Evolutionary conservation across 2,113 vertebrate genomes (phyloP).

Genomic region (western clawed frog (Xenopus tropicalis)): UCB_Xtro_10.0 CM004446.2:71166001-71166500

Average conservation of each 20-base stretch:
- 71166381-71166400: too few relatives aligned
- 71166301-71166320: background rate
- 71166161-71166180: conserved; percentile 44
- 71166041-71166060: conserved; percentile 40
- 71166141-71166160: conserved; percentile 43
- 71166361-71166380: too few relatives aligned
- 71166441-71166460: too few relatives aligned
- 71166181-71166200: conserved; percentile 42
- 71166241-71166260: conserved; percentile 14
- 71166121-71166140: conserved; percentile 47
- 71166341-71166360: too few relatives aligned
- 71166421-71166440: too few relatives aligned
- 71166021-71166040: conserved; percentile 34
- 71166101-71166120: conserved; percentile 42
- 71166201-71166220: conserved; percentile 36
- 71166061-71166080: conserved; percentile 43
- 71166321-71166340: background rate
- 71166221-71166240: conserved; percentile 41
- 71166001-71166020: conserved; percentile 42
- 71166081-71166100: conserved; percentile 46
- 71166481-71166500: too few relatives aligned
- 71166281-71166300: conserved; percentile 12
- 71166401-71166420: too few relatives aligned
- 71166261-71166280: background rate
- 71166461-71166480: too few relatives aligned